Conservation (phyloP, 2,888 invertebrate species). For the Augiades crinisus region DNA sequence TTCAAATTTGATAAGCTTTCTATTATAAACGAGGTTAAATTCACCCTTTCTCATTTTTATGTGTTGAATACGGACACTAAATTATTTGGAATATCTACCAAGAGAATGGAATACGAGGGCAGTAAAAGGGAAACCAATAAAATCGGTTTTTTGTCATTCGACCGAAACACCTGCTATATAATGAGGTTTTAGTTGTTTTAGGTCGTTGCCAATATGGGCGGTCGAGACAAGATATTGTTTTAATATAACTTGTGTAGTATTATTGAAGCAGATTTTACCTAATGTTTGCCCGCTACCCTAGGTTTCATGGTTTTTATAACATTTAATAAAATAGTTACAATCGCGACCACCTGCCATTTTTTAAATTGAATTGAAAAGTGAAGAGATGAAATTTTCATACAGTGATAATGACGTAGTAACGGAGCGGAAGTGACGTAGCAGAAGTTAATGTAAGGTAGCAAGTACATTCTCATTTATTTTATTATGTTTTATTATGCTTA, state of each 20-base stretch:
- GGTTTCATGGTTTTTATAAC: no score
- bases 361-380: no score
- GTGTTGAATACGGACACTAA: slow-evolving; percentile 5
- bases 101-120: slow-evolving; percentile 9
- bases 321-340: no score
- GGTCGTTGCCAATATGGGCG: slow-evolving; percentile 8
- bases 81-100: slow-evolving; percentile 14
- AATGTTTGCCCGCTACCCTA: not conserved
- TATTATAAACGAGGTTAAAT: not conserved
- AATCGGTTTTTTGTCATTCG: slow-evolving; percentile 59
- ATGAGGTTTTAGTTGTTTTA: slow-evolving; percentile 57
- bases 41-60: not conserved
- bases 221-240: not conserved
- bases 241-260: not conserved
- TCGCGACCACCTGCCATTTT: no score
- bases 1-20: no score
- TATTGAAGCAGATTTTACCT: not conserved
- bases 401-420: no score
- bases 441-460: no score
- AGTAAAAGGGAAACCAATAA: slow-evolving; percentile 63
- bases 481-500: no score
- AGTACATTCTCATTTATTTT: no score
- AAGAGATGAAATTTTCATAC: no score
- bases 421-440: no score
- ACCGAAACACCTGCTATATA: slow-evolving; percentile 63